Percentiles rank a stretch among this genome's conserved stretches.
Conservation (phyloP, 2,113 vertebrate genomes). For the Notarius quadriscutis region DNA sequence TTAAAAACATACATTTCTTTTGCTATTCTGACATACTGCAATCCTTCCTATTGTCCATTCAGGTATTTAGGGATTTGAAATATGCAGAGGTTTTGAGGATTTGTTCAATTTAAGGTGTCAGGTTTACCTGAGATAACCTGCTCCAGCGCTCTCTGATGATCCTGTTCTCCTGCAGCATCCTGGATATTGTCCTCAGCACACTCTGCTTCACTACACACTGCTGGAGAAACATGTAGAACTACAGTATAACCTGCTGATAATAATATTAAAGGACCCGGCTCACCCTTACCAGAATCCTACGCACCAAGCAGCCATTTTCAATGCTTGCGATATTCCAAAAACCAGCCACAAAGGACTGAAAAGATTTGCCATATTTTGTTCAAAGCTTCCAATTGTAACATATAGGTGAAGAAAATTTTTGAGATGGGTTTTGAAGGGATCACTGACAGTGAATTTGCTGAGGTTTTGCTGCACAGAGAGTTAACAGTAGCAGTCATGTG, state of each 20-base stretch:
- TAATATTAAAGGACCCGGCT: not conserved
- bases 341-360: too few species aligned
- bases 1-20: not conserved
- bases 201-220: conserved; percentile 70
- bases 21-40: not conserved
- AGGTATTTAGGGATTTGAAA: not conserved
- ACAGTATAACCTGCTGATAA: not conserved
- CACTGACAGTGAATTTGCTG: too few species aligned
- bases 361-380: too few species aligned
- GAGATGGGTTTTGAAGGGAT: too few species aligned
- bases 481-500: too few species aligned
- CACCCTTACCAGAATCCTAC: too few species aligned
- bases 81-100: not conserved
- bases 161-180: conserved; percentile 86
- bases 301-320: too few species aligned
- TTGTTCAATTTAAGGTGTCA: not conserved
- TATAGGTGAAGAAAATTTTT: too few species aligned
- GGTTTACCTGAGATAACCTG: conserved; percentile 56
- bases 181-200: conserved; percentile 81
- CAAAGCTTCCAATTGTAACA: too few species aligned
- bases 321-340: too few species aligned
- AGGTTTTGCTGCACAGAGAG: too few species aligned
- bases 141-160: conserved; percentile 74
- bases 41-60: too few species aligned
- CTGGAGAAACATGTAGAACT: conserved; percentile 4